phyloP scores from a whole-genome alignment of 1,140 invertebrate species.

The Euura saliciscinereae region DNA sequence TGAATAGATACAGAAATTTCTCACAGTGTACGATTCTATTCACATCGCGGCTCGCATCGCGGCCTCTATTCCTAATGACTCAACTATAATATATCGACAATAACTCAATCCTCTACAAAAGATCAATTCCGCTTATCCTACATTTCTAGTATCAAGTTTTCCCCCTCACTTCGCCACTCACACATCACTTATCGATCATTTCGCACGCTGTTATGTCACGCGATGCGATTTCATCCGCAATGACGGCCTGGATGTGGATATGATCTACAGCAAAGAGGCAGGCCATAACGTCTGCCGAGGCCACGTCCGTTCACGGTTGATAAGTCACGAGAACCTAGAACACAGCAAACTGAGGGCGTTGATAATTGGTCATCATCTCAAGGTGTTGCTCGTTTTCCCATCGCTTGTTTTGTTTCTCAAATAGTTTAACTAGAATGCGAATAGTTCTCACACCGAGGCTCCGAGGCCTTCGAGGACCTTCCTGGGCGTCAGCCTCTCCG shows the following conservation, averaged over 20 bases:
- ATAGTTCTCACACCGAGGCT: neutral
- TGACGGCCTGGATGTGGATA: neutral
- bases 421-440: neutral
- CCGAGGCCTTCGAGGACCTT: neutral
- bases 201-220: neutral
- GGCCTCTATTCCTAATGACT: no score
- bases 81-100: no score
- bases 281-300: neutral
- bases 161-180: no score
- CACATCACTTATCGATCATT: no score
- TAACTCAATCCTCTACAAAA: no score
- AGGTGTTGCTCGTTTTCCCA: neutral
- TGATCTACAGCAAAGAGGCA: no score
- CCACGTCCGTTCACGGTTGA: neutral
- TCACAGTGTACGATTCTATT: no score
- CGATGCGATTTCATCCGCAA: neutral
- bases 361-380: conserved; percentile 1
- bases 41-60: no score
- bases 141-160: no score
- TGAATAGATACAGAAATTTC: no score
- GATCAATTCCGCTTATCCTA: no score
- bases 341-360: neutral
- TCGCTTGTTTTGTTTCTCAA: neutral
- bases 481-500: neutral
- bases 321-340: neutral